phyloP scores from a whole-genome alignment of 2,888 invertebrate species.

The Dolomedes plantarius region DNA sequence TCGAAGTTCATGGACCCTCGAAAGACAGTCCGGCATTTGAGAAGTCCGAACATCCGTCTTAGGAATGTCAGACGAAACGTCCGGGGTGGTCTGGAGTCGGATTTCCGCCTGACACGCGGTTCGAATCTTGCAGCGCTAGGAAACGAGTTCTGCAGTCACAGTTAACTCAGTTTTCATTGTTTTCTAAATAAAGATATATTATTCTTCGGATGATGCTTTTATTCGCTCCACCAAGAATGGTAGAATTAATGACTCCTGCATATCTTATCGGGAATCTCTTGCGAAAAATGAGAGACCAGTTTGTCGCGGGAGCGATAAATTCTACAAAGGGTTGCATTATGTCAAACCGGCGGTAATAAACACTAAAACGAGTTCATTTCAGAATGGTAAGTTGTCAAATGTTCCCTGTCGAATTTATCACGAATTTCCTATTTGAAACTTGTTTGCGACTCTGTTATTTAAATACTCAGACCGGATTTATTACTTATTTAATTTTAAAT shows the following conservation, averaged over 20 bases:
- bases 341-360: not conserved
- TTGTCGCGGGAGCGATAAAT: not conserved
- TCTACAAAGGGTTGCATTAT: not conserved
- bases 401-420: not conserved
- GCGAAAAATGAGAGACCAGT: not conserved
- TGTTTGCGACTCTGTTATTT: no score
- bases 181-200: constrained; percentile 12
- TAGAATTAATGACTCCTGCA: not conserved
- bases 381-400: not conserved
- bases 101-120: not conserved
- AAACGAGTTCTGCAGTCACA: not conserved
- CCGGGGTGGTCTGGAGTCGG: not conserved
- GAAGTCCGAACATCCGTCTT: not conserved
- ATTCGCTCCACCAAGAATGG: not conserved
- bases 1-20: not conserved
- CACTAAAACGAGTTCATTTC: not conserved
- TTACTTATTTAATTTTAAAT: no score
- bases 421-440: not conserved
- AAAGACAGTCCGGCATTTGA: not conserved
- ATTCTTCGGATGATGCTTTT: not conserved
- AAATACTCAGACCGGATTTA: no score
- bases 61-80: not conserved
- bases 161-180: not conserved
- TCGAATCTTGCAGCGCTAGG: not conserved
- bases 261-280: not conserved